phyloP scores from a whole-genome alignment of 2,888 invertebrate species.

The Orthosia gothica region DNA sequence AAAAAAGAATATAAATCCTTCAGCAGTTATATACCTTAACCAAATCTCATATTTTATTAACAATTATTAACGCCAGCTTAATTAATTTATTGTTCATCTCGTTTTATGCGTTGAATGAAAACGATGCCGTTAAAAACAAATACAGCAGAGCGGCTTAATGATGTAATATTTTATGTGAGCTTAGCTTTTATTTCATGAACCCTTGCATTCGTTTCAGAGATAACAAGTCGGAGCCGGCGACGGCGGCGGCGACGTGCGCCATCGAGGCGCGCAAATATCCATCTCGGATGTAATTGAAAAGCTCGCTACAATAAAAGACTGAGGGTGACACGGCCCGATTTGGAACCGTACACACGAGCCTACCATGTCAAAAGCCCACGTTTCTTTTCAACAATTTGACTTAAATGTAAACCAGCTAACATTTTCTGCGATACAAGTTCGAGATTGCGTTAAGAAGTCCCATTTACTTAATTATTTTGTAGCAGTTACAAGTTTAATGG shows the following conservation, averaged over 20 bases:
- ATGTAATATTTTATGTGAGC: constrained; percentile 62
- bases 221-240: constrained; percentile 71
- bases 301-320: constrained; percentile 83
- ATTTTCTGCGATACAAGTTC: constrained; percentile 41
- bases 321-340: constrained; percentile 78
- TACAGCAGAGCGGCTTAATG: constrained; percentile 56
- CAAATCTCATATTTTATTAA: constrained; percentile 51
- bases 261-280: constrained; percentile 77
- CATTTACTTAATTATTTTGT: constrained; percentile 43
- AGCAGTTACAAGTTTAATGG: constrained; percentile 21
- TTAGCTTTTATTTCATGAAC: constrained; percentile 75
- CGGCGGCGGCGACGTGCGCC: constrained; percentile 55
- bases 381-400: constrained; percentile 69
- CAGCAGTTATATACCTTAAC: constrained; percentile 1
- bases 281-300: constrained; percentile 85
- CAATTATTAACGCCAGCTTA: constrained; percentile 56
- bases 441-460: constrained; percentile 42
- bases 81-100: constrained; percentile 64
- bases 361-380: constrained; percentile 67
- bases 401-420: constrained; percentile 65
- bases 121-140: constrained; percentile 59
- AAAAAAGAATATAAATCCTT: constrained; percentile 27
- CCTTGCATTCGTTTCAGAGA: constrained; percentile 77
- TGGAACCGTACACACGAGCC: constrained; percentile 73
- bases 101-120: constrained; percentile 57